Evolutionary conservation across 2,888 invertebrate species (phyloP), one percentile per base, ranked within the genome.

Genomic region (Tricholauxania praeusta): DNA sequence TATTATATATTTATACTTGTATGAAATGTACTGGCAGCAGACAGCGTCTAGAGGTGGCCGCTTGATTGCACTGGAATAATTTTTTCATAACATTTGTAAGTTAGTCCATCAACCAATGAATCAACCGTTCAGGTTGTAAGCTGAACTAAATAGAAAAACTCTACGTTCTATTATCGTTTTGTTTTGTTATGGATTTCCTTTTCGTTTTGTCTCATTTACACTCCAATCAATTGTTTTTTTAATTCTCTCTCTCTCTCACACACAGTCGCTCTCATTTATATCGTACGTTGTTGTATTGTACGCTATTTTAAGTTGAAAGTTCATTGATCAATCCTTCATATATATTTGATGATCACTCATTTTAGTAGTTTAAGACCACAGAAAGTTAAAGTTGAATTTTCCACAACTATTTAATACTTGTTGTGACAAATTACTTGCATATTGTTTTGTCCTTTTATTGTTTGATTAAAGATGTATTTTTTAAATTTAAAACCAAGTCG

Each of bases 31-130:
- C 19, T 82, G 80, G 82, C 85, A 87, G 87, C 86, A 82, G 79
- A 82, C 85, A 85, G 82, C 84, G 81, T 80, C 84, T 80, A 86
- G 84, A 82, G 82, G 85, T 83, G 84, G 82, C 82, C 86, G 85
- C 83, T 84, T 84, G 83, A 84, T 82, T 83, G 39, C 39, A 39
- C 39, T 39, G 39, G 39, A 39, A 39, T 39, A 39, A 39, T 83
- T 82, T 79, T 79, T 80, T 84, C 85, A 82, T 85, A 83, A 85
- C 87, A 87, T 87, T 87, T 87, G 87, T 87, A 87, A 87, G 87
- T 87, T 14, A 59, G 39, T 39, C 39, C 39, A 39, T 10, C 39
- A 39, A 39, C 39, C 39, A 39, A 39, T 39, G 8, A 39, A 39
- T 10, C 39, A 39, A 39, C 39, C 39, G 39, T 39, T 39, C 7